phyloP scores from a whole-genome alignment of 2,113 vertebrate genomes.

The Neogale vison region DNA sequence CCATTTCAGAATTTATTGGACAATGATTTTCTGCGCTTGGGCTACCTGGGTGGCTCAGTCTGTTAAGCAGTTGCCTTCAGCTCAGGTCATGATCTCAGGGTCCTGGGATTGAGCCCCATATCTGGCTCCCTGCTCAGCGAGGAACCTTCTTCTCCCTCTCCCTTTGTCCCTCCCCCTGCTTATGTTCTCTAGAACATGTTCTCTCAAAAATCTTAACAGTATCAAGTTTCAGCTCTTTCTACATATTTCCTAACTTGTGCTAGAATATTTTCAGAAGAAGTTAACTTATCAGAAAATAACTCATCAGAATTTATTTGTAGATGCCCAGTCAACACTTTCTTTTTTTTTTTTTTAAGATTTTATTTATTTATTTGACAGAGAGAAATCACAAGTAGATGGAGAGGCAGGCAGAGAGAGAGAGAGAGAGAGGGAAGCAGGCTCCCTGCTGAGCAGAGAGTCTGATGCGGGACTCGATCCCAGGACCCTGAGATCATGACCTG shows the following conservation, averaged over 20 bases:
- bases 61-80: not conserved
- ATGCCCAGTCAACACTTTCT: not conserved
- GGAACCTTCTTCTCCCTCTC: not conserved
- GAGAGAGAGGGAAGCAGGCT: no score
- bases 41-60: not conserved
- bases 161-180: not conserved
- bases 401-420: no score
- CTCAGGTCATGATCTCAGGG: not conserved
- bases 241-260: not conserved
- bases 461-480: no score
- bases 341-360: no score
- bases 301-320: not conserved
- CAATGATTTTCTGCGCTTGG: not conserved
- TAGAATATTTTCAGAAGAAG: not conserved
- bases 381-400: no score
- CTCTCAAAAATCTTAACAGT: not conserved
- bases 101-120: no score
- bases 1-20: not conserved
- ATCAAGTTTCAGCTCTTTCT: not conserved
- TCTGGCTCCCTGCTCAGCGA: not conserved
- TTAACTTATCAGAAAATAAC: no score
- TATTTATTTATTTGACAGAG: no score
- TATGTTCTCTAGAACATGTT: not conserved
- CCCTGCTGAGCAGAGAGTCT: no score
- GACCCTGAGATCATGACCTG: no score